Conservation (phyloP, 2,888 invertebrate species). For the Chaitophorus viminalis region DNA sequence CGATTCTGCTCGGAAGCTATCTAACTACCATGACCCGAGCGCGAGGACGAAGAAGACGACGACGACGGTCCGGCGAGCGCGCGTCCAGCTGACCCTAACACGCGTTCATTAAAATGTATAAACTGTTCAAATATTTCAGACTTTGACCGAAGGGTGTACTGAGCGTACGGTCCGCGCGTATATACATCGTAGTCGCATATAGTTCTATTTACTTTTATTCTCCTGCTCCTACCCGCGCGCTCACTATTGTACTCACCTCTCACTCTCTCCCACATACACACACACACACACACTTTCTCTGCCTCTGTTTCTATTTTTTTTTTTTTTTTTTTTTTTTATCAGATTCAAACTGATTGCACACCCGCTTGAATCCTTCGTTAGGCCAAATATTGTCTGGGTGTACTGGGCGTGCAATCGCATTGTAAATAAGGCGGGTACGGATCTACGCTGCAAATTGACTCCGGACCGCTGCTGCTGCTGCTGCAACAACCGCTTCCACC, state of each 20-base stretch:
- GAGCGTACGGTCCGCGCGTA: neutral
- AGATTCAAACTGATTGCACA: constrained; percentile 59
- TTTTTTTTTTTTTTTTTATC: constrained; percentile 47
- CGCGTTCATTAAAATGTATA: constrained; percentile 7
- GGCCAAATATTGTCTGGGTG: constrained; percentile 62
- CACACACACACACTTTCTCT: neutral
- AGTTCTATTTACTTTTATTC: neutral
- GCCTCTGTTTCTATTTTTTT: neutral
- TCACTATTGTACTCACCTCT: no score
- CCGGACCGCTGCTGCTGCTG: constrained; percentile 12
- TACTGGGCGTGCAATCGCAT: constrained; percentile 55
- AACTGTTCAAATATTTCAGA: constrained; percentile 8
- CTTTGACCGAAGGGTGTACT: neutral
- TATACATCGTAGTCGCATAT: neutral
- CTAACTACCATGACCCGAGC: no score
- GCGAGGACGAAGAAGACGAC: no score
- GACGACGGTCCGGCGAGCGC: neutral
- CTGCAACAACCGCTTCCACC: neutral
- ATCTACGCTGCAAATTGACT: constrained; percentile 58
- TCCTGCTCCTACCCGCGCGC: neutral
- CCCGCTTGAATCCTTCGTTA: constrained; percentile 59
- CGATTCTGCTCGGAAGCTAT: no score
- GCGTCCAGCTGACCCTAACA: neutral
- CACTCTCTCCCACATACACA: no score
- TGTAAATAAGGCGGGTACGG: constrained; percentile 60